Evolutionary conservation across 1,140 invertebrate species (phyloP).

Genomic region (Tigriopus japonicus): DNA sequence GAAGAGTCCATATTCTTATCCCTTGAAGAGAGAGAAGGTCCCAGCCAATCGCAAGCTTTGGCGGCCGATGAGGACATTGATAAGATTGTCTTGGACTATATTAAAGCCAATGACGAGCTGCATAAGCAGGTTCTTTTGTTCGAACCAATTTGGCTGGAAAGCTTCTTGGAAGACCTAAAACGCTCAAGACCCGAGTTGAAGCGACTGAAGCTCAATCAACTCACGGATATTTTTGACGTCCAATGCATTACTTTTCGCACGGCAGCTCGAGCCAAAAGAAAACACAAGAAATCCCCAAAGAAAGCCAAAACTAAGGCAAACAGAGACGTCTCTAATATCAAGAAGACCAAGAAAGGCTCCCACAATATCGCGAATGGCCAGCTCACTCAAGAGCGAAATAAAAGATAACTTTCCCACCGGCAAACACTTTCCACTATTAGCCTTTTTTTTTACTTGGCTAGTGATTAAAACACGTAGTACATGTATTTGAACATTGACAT

Average conservation of each 20-base stretch:
- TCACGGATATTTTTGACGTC: constrained; percentile 7
- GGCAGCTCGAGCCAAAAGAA: constrained; percentile 28
- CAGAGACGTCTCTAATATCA: no score
- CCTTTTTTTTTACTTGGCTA: no score
- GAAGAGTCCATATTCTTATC: constrained; percentile 3
- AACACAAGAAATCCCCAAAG: constrained; percentile 28
- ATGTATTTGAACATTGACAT: no score
- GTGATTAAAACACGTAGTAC: no score
- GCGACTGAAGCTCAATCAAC: background rate
- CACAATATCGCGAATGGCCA: no score
- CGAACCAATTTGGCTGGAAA: constrained; percentile 15
- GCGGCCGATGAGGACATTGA: background rate
- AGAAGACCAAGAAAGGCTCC: no score
- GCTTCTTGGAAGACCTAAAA: background rate
- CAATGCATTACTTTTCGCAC: constrained; percentile 7
- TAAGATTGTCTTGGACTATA: background rate
- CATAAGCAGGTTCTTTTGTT: constrained; percentile 10
- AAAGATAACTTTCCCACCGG: no score
- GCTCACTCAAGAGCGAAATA: no score
- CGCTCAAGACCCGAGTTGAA: background rate
- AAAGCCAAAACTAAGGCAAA: constrained; percentile 17
- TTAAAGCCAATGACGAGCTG: background rate
- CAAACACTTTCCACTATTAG: no score
- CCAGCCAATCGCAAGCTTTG: background rate
- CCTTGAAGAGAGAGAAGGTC: background rate